phyloP scores from a whole-genome alignment of 2,797 vertebrate genomes.

The Silurus aristotelis region DNA sequence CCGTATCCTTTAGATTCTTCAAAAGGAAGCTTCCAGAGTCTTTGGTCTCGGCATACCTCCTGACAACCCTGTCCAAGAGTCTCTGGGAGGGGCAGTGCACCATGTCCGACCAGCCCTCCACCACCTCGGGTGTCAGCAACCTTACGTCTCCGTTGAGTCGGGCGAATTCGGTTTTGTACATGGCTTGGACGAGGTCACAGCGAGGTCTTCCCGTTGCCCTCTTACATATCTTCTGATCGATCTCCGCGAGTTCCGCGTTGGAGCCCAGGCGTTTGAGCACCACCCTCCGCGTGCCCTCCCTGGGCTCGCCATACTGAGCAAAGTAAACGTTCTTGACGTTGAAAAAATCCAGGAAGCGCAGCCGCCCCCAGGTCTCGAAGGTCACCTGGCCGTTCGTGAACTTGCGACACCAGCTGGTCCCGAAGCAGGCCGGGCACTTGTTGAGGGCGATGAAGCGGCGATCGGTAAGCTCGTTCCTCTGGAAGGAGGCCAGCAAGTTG shows the following conservation, averaged over 20 bases:
- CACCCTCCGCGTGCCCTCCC: conserved; percentile 92
- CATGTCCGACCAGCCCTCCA: conserved; percentile 98
- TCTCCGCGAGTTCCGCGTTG: conserved; percentile 92
- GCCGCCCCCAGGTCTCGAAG: conserved; percentile 94
- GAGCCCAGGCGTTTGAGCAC: conserved; percentile 96
- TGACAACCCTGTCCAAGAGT: conserved; percentile 92
- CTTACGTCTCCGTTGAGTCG: conserved; percentile 94
- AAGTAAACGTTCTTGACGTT: conserved; percentile 99
- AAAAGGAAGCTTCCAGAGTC: conserved; percentile 98
- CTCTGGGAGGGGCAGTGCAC: conserved; percentile 98
- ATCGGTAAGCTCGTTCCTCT: conserved; percentile 96
- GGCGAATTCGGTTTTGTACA: conserved; percentile 95
- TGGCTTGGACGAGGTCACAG: conserved; percentile 92
- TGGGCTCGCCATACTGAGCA: conserved; percentile 93
- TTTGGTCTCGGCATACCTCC: conserved; percentile 96
- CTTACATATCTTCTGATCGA: conserved; percentile 97
- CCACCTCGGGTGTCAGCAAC: conserved; percentile 93
- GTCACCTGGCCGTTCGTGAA: conserved; percentile 97
- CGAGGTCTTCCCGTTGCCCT: conserved; percentile 90
- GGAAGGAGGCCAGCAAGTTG: conserved; percentile 94
- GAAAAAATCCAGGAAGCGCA: conserved; percentile 94
- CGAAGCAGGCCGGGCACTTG: conserved; percentile 98
- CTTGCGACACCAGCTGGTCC: conserved; percentile 99
- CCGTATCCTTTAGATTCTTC: conserved; percentile 98
- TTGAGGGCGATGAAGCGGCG: conserved; percentile 96